These are phyloP conservation scores for Hanleya hanleyi DNA, from an alignment of 2,888 invertebrate genomes.

Conservation along the genomic window DNA sequence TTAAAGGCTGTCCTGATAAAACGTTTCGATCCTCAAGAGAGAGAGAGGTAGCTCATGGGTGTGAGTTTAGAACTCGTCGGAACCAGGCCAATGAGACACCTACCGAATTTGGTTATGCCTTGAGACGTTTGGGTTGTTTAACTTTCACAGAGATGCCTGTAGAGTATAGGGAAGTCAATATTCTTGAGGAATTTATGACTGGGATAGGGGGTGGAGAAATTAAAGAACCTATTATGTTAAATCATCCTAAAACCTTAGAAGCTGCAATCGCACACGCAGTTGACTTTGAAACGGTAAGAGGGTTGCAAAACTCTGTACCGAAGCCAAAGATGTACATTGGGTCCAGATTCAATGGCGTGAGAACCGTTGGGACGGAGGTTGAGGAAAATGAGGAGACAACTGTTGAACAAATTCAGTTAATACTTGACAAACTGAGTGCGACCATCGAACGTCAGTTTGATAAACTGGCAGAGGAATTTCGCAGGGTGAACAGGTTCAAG, in stretches of 20 bases:
- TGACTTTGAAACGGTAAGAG: too few species aligned
- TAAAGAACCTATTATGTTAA: neutral
- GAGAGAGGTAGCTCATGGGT: neutral
- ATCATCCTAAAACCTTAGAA: neutral
- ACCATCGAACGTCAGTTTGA: too few species aligned
- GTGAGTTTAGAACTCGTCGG: constrained; percentile 11
- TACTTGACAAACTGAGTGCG: too few species aligned
- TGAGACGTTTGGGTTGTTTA: neutral
- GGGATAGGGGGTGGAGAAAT: neutral
- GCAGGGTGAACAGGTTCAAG: too few species aligned
- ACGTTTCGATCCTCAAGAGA: neutral
- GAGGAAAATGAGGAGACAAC: neutral
- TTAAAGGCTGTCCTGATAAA: neutral
- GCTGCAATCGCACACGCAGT: neutral
- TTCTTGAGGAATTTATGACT: neutral
- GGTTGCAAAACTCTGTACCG: neutral
- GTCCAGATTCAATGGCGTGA: neutral
- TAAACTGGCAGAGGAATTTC: too few species aligned
- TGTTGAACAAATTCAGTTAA: too few species aligned
- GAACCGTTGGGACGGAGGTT: neutral
- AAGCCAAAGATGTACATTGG: neutral
- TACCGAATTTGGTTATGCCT: neutral
- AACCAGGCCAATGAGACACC: neutral
- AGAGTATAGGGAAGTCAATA: neutral
- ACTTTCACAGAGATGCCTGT: neutral